A percentile compares a stretch with the other conserved stretches of the same genome.
These are phyloP conservation scores for Eulemur rubriventer DNA, from an alignment of 2,797 vertebrate genomes.

Conservation along the genomic window DNA sequence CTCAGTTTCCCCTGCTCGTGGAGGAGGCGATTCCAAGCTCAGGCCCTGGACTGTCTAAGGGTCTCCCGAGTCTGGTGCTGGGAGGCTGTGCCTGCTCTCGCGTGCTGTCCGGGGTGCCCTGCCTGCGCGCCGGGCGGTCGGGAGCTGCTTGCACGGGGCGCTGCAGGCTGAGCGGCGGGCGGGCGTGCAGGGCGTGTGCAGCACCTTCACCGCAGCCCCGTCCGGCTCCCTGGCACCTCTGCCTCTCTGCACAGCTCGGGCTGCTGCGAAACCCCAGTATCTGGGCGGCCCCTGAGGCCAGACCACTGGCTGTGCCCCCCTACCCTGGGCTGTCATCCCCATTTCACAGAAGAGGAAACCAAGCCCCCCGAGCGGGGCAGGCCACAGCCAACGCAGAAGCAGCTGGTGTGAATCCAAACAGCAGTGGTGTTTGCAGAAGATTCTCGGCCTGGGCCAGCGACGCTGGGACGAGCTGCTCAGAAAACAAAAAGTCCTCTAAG, in stretches of 20 bases:
- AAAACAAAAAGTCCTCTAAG: neutral
- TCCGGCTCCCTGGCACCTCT: neutral
- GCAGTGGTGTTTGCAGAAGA: neutral
- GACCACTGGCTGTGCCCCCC: neutral
- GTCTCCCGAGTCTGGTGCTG: neutral
- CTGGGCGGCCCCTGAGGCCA: neutral
- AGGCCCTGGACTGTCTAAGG: neutral
- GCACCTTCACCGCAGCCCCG: slow-evolving; percentile 25
- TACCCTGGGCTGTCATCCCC: neutral
- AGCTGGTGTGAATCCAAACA: neutral
- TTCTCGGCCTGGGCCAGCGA: neutral
- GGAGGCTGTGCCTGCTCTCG: neutral
- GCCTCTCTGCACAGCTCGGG: neutral
- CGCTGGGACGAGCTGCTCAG: neutral
- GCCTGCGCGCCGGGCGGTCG: fast-evolving
- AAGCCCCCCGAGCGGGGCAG: neutral
- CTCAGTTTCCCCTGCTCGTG: neutral
- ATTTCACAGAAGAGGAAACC: slow-evolving; percentile 31
- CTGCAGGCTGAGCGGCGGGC: neutral
- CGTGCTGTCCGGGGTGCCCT: neutral
- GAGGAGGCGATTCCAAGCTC: neutral
- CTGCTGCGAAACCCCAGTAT: neutral
- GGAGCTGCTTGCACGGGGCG: neutral
- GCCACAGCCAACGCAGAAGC: neutral
- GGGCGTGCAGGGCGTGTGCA: slow-evolving; percentile 43